Evolutionary conservation across 2,888 invertebrate genomes (phyloP).

Genomic region (Scaptomyza cyrtandrae): DNA sequence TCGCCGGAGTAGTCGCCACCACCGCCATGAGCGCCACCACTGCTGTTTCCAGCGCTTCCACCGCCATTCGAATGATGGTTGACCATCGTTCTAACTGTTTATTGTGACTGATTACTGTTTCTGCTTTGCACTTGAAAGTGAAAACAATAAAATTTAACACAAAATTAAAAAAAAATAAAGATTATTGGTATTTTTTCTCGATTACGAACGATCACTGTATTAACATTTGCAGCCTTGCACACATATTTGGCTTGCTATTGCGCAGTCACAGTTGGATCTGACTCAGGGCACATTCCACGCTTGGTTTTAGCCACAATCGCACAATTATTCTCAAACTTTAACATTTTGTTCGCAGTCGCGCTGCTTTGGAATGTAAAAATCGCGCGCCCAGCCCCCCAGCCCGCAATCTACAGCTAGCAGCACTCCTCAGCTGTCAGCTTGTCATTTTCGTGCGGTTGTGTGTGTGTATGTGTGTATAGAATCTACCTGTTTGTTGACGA

Average conservation of each 20-base stretch:
- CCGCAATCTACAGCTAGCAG: slow-evolving; percentile 3
- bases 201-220: slow-evolving; percentile 1
- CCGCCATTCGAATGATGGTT: slow-evolving; percentile 83
- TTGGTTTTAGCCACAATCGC: slow-evolving; percentile 50
- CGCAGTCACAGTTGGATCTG: slow-evolving; percentile 62
- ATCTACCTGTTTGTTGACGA: slow-evolving; percentile 55
- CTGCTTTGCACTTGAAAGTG: slow-evolving; percentile 36
- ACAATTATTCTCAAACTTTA: slow-evolving; percentile 79
- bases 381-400: slow-evolving; percentile 39
- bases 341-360: slow-evolving; percentile 71
- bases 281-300: slow-evolving; percentile 67
- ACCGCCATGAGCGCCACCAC: slow-evolving; percentile 67
- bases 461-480: slow-evolving; percentile 27
- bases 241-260: slow-evolving; percentile 42
- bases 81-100: slow-evolving; percentile 69
- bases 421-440: slow-evolving; percentile 20
- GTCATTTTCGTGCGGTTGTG: background rate
- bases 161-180: background rate
- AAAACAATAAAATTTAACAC: slow-evolving; percentile 20
- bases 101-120: slow-evolving; percentile 23
- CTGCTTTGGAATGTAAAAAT: slow-evolving; percentile 74
- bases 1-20: slow-evolving; percentile 83
- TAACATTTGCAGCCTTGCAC: slow-evolving; percentile 5
- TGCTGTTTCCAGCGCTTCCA: slow-evolving; percentile 70
- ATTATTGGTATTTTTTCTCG: background rate